Conservation (phyloP, 2,888 invertebrate species). For the Dasypogon diadema region DNA sequence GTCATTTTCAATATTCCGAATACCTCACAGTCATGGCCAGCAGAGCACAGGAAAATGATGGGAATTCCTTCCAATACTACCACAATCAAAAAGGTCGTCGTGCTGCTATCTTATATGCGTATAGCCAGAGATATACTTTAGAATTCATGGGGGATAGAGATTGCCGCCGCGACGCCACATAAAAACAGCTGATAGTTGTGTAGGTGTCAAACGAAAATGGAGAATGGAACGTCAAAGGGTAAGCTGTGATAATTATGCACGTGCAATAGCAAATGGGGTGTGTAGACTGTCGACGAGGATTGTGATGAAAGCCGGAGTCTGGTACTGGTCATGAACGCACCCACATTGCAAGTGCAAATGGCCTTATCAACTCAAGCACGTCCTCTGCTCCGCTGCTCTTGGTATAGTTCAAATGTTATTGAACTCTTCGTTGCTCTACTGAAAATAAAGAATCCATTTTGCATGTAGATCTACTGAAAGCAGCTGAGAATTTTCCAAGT, state of each 20-base stretch:
- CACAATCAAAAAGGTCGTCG: slow-evolving; percentile 17
- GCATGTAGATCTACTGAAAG: background rate
- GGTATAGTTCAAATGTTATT: slow-evolving; percentile 15
- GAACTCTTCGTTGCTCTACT: slow-evolving; percentile 21
- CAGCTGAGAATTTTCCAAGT: background rate
- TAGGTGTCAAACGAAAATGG: background rate
- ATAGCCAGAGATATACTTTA: background rate
- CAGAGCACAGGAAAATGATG: slow-evolving; percentile 17
- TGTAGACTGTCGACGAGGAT: slow-evolving; percentile 12
- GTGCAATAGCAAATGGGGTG: slow-evolving; percentile 15
- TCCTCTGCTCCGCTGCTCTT: background rate
- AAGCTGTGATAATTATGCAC: slow-evolving; percentile 43
- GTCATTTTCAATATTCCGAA: slow-evolving; percentile 46
- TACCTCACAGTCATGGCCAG: slow-evolving; percentile 36
- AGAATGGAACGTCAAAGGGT: slow-evolving; percentile 34
- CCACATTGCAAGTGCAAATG: slow-evolving; percentile 27
- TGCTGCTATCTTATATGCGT: background rate
- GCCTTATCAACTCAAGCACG: background rate
- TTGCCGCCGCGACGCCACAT: slow-evolving; percentile 44
- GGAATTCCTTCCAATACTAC: slow-evolving; percentile 19
- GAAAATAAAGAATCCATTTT: background rate
- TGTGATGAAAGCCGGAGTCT: slow-evolving; percentile 30
- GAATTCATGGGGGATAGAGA: background rate
- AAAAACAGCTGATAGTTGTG: slow-evolving; percentile 43
- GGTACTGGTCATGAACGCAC: slow-evolving; percentile 38